Conservation (phyloP, 2,113 vertebrate species). For the Colossoma macropomum region DNA sequence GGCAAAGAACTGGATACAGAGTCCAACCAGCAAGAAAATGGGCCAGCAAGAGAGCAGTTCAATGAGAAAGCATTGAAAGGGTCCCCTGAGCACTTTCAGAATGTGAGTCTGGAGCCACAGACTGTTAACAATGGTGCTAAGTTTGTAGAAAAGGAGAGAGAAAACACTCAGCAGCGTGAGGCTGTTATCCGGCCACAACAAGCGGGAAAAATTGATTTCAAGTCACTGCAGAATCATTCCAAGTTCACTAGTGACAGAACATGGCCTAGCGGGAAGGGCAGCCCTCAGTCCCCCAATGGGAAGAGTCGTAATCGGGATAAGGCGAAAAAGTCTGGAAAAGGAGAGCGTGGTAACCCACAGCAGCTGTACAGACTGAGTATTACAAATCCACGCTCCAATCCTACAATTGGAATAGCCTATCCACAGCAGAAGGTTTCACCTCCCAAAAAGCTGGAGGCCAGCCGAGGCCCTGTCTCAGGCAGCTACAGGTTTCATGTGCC, state of each 20-base stretch:
- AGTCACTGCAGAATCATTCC: constrained; percentile 81
- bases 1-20: constrained; percentile 77
- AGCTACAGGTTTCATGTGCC: constrained; percentile 85
- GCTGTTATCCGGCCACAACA: constrained; percentile 88
- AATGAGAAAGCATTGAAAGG: constrained; percentile 72
- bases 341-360: constrained; percentile 81
- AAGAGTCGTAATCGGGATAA: constrained; percentile 81
- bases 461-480: constrained; percentile 71
- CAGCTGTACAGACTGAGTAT: constrained; percentile 88
- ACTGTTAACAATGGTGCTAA: constrained; percentile 68
- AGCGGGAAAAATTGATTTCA: constrained; percentile 86
- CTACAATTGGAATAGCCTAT: constrained; percentile 87
- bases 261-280: constrained; percentile 81
- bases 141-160: constrained; percentile 77
- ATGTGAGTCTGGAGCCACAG: constrained; percentile 67
- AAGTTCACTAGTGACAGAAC: constrained; percentile 78
- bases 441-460: constrained; percentile 81
- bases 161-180: constrained; percentile 84
- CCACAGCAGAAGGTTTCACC: constrained; percentile 85
- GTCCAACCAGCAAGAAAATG: constrained; percentile 81
- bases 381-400: constrained; percentile 79
- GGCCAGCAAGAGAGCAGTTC: constrained; percentile 76
- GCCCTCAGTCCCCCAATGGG: constrained; percentile 80
- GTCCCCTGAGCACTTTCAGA: constrained; percentile 70
- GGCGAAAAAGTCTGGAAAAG: constrained; percentile 77